phyloP scores from a whole-genome alignment of 1,140 invertebrate species.

The Drosophila aff. region DNA sequence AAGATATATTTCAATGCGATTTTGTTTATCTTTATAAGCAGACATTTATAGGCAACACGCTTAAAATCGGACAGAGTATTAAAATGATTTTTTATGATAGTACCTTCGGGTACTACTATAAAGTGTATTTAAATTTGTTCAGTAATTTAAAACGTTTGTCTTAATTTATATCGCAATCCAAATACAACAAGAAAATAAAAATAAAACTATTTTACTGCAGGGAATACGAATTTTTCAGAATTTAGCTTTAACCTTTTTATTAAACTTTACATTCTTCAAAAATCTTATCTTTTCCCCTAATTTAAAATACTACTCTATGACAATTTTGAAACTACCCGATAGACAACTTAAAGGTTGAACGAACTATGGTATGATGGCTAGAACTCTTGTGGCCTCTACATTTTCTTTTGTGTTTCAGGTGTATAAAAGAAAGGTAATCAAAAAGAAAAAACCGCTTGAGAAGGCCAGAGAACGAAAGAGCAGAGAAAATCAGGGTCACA shows the following conservation, averaged over 20 bases:
- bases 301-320: background rate
- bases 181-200: too few species aligned
- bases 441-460: conserved; percentile 1
- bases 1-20: background rate
- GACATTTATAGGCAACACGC: conserved; percentile 6
- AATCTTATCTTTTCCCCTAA: background rate
- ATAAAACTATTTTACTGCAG: too few species aligned
- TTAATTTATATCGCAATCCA: too few species aligned
- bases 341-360: conserved; percentile 50
- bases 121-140: background rate
- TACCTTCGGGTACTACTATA: background rate
- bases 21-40: conserved; percentile 5
- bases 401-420: conserved; percentile 24
- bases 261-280: background rate
- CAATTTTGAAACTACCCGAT: background rate
- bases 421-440: conserved; percentile 28
- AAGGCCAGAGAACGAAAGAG: conserved; percentile 22
- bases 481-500: conserved; percentile 51
- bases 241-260: background rate
- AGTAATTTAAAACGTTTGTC: background rate
- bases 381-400: conserved; percentile 5
- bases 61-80: background rate
- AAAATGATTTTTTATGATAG: background rate
- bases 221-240: background rate
- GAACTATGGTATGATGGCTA: conserved; percentile 40